Evolutionary conservation across 2,797 vertebrate species (phyloP).

Genomic region (Odontamblyopus rebecca): DNA sequence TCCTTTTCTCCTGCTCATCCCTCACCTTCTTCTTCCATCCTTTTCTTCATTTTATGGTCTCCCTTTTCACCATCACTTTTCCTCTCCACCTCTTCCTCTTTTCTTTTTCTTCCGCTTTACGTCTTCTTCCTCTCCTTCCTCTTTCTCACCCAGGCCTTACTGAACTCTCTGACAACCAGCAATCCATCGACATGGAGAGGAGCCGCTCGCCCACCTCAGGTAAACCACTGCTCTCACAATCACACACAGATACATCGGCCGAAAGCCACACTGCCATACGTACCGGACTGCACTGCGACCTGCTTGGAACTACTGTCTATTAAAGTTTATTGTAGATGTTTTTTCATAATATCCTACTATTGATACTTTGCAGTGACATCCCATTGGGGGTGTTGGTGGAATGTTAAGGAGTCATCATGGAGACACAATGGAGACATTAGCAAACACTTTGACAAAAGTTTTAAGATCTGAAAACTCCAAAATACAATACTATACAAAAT

Average conservation of each 20-base stretch:
- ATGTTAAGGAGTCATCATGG: too few relatives aligned
- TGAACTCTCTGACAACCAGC: constrained; percentile 94
- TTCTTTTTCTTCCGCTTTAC: constrained; percentile 17
- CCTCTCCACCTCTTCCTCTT: not conserved
- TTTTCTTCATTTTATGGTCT: too few relatives aligned
- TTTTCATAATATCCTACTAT: too few relatives aligned
- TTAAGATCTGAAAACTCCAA: too few relatives aligned
- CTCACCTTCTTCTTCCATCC: too few relatives aligned
- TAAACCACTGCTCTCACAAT: constrained; percentile 69
- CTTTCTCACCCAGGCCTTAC: constrained; percentile 84
- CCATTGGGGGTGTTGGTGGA: too few relatives aligned
- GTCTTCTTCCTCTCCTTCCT: constrained; percentile 23
- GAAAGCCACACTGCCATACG: not conserved
- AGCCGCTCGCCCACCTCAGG: constrained; percentile 99
- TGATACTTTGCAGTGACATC: too few relatives aligned
- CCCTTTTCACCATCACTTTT: too few relatives aligned
- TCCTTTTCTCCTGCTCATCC: not conserved
- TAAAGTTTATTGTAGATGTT: too few relatives aligned
- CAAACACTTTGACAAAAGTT: too few relatives aligned
- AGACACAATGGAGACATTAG: too few relatives aligned
- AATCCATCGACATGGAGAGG: constrained; percentile 91
- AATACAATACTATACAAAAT: too few relatives aligned
- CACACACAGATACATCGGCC: constrained; percentile 6
- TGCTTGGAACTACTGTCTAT: not conserved
- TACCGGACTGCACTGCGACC: constrained; percentile 15